Base-by-base conservation (phyloP, 1,140 invertebrate genomes). In the Lordiphosa stackelbergi region DNA sequence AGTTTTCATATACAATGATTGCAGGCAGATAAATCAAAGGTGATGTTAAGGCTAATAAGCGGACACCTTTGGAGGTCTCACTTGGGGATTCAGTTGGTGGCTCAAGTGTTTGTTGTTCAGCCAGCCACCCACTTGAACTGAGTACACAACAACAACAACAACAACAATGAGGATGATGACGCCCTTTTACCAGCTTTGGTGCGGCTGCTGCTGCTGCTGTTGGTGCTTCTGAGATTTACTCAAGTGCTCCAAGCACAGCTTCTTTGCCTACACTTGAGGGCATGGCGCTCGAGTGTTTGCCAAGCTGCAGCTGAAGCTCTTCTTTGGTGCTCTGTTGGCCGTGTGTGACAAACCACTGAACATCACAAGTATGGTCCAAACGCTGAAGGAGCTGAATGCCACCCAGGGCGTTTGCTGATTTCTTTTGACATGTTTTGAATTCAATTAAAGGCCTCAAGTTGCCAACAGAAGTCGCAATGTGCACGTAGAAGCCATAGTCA, bases 391-490 rank as follows among this genome's bases (percentile, higher is more conserved):
- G 9, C 10, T 22, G 46, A 48, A 56, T 69, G 71, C 75, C 75
- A 81, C 75, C 75, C 75, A 81, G 47, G 28, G 56, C 58, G 73
- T 53, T 64, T 47, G 47, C 62, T 61, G 73, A 78, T 73, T 81
- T 72, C 75, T 64, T 79, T 79, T 81, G 77, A 75, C 75, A 81
- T 81, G 71, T 81, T 81, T 81, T 81, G 66, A 81, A 81, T 81
- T 83, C 77, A 81, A 79, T 79, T 79, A 79, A 71, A 69, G 38
- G 59, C 49, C 75, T 58, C 51, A 49, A 66, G 53, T 61, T 61
- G 54, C 49, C 28, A 53, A 34, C 63, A 28, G 24, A 48, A 38
- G 51, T 61, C 58, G 11, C 53, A 43, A 46, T 52, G 51, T 51
- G 40, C 42, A 51, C 48, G 24, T 48, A 54, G 61, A 38, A 53